These are phyloP conservation scores for Neomorphus geoffroyi DNA, from an alignment of 2,797 vertebrate species.

Conservation along the genomic window DNA sequence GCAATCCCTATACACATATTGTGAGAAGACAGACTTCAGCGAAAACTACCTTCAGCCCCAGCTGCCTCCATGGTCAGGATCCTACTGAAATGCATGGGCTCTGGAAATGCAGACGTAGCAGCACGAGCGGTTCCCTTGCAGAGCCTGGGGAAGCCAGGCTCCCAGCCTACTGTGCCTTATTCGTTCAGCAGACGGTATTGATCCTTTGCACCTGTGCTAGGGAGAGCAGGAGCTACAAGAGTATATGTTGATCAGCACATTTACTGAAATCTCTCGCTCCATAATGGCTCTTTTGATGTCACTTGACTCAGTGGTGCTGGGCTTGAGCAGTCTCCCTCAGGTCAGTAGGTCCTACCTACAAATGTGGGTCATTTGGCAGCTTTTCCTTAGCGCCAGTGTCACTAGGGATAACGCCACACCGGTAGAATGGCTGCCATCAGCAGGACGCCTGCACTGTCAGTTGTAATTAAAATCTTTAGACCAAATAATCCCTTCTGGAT, in stretches of 20 bases:
- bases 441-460: not conserved
- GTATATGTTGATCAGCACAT: accelerated
- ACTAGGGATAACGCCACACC: not conserved
- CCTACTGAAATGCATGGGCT: accelerated
- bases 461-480: not conserved
- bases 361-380: slow-evolving; percentile 46
- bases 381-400: not conserved
- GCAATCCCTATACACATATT: accelerated
- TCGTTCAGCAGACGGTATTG: not conserved
- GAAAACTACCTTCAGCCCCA: not conserved
- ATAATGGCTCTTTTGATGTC: not conserved
- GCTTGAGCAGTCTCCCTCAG: not conserved
- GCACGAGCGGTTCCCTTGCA: not conserved
- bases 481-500: not conserved
- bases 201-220: not conserved
- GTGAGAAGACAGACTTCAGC: not conserved
- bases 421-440: slow-evolving; percentile 14
- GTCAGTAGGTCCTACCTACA: slow-evolving; percentile 46
- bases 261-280: not conserved
- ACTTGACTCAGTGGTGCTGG: not conserved
- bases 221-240: not conserved
- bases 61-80: not conserved
- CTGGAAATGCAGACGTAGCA: not conserved
- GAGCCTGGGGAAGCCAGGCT: not conserved
- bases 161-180: not conserved